Percentiles rank a stretch among this genome's conserved stretches.
These are phyloP conservation scores for Crambe crambe DNA, from an alignment of 37 sponge, comb jelly and placozoan genomes.

Conservation along the genomic window DNA sequence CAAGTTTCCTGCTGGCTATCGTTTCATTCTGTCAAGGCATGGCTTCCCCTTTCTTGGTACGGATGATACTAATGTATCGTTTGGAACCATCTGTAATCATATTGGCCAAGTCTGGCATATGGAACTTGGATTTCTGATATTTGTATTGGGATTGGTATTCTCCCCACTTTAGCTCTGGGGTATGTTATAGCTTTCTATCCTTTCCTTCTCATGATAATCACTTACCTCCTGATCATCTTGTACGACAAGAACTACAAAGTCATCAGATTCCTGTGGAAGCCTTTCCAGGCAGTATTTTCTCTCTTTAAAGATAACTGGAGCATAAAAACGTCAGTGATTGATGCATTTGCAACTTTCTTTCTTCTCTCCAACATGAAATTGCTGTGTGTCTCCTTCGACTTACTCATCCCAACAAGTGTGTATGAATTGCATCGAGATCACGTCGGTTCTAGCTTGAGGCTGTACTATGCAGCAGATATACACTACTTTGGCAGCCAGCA, in stretches of 20 bases:
- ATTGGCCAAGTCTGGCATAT: too few species aligned
- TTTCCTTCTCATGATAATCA: slow-evolving; percentile 9
- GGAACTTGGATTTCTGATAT: too few species aligned
- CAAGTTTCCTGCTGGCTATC: slow-evolving; percentile 48
- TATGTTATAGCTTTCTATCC: slow-evolving; percentile 51
- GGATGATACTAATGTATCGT: slow-evolving; percentile 3
- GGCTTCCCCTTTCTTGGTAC: not conserved
- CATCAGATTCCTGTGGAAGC: slow-evolving; percentile 6
- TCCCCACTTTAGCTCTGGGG: not conserved
- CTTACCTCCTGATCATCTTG: slow-evolving; percentile 2
- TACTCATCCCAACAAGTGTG: too few species aligned
- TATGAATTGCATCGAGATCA: too few species aligned
- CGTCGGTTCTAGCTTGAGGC: too few species aligned
- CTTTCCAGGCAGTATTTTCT: not conserved
- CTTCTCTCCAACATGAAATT: not conserved
- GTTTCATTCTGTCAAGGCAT: slow-evolving; percentile 53
- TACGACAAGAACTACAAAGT: not conserved
- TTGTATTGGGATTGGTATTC: too few species aligned
- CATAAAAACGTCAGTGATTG: not conserved
- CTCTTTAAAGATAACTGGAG: not conserved
- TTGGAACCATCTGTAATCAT: not conserved
- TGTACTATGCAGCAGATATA: too few species aligned
- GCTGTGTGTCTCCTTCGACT: not conserved
- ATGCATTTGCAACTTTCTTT: not conserved
- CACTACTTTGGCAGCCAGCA: not conserved